Evolutionary conservation across 2,888 invertebrate species (phyloP), one percentile per base, ranked within the genome.

Genomic region (Aleiodes alternator): DNA sequence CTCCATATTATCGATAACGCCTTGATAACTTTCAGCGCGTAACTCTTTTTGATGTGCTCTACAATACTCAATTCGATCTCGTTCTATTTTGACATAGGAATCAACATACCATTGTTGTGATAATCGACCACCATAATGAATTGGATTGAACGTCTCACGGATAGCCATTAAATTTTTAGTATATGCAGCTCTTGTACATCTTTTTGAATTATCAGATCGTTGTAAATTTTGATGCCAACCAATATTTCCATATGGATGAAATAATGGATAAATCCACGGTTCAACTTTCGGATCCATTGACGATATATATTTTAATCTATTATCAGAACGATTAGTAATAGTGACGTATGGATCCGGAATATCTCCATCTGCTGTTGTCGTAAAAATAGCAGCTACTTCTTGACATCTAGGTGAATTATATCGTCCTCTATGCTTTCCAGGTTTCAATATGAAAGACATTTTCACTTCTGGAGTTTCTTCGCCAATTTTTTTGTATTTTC

Each of bases 341-440:
- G 72, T 66, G 0, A 79, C 78, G 9, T 79, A 80, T 8, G 80
- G 75, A 79, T 81, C 78, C 5, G 76, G 78, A 70, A 80, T 79
- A 38, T 79, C 78, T 48, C 79, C 76, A 75, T 80, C 76, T 53
- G 79, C 79, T 9, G 76, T 76, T 38, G 76, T 79, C 7, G 72
- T 69, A 66, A 74, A 79, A 23, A 78, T 38, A 29, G 76, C 80
- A 14, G 79, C 77, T 16, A 80, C 80, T 66, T 78, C 75, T 70
- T 79, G 78, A n/a, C 64, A 69, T 61, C 73, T 53, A 74, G 77
- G 80, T 64, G 73, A 73, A 53, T 80, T 79, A 53, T 72, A 79
- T 69, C 80, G 64, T 14, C 76, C 71, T 48, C 57, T 74, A 68
- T 80, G 79, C 71, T 76, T 75, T 38, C 76, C 75, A 14, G 78